Evolutionary conservation across 2,113 vertebrate species (phyloP), one percentile per base, ranked within the genome.

Genomic region (Limnothrissa miodon): DNA sequence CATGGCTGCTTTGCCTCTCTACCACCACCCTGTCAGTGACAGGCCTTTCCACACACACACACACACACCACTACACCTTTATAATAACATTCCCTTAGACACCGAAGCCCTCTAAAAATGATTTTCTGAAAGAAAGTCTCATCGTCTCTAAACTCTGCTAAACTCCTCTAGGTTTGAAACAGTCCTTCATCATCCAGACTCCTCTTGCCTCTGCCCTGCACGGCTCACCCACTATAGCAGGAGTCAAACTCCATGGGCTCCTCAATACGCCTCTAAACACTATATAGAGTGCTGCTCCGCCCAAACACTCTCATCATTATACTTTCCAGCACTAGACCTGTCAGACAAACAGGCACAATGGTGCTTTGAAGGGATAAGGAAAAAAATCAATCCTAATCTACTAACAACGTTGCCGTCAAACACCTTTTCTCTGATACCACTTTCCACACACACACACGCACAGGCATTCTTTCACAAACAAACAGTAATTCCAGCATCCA

Each of bases 1-100:
- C 95, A 95, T 95, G 95, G 90, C 93, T 95, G 93, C 93, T 95
- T 95, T 95, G 94, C 91, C 92, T 84, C 93, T 93, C 90, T 90
- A 84, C 83, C 90, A 93, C 90, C 92, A 91, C 91, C 91, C 93
- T 92, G 93, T 90, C 91, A 91, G 91, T 91, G 91, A 89, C 90
- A 90, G 87, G 91, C 89, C 86, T 89, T 85, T 89, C 29, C 81
- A 81, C 79, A 42, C 81, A 85, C 81, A 80, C 45, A 17, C 78
- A 39, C 78, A 80, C 53, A 56, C 29, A 15, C 25, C 62, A 13
- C 29, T 25, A 17, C 29, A 29, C 4, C 25, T 42, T 0, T 1
- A 4, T 0, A 17, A 33, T 15, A 36, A 39, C 29, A 36, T 29
- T 62, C 59, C 59, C 59, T 62, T 29, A 15, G 4, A 74, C 29